Conservation (phyloP, 2,888 invertebrate species). For the Phytoseiulus persimilis region DNA sequence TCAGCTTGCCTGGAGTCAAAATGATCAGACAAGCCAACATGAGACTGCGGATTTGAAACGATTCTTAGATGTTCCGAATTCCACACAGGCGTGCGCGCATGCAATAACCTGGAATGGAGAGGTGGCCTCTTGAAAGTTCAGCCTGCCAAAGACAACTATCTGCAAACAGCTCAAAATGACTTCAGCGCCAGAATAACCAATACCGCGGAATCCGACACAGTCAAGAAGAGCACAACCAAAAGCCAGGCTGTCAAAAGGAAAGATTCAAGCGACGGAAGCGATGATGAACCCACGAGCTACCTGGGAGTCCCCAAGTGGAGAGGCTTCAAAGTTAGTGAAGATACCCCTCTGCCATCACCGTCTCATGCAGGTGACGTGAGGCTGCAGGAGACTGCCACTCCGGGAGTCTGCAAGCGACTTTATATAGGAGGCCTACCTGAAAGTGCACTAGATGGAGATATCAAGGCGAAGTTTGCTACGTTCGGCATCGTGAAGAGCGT, state of each 20-base stretch:
- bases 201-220: not conserved
- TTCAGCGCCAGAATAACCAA: not conserved
- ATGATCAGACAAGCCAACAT: no score
- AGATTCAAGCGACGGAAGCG: not conserved
- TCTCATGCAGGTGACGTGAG: not conserved
- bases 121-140: conserved; percentile 9
- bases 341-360: not conserved
- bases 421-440: not conserved
- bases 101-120: conserved; percentile 14
- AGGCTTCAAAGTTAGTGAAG: not conserved
- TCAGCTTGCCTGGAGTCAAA: no score
- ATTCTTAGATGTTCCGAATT: no score
- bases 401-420: not conserved
- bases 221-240: not conserved
- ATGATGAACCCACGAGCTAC: not conserved
- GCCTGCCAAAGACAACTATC: conserved; percentile 7
- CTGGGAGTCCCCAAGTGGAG: not conserved
- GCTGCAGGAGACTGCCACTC: not conserved
- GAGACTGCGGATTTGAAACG: no score
- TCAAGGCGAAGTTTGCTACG: not conserved
- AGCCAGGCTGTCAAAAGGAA: not conserved
- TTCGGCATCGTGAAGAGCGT: not conserved
- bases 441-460: not conserved
- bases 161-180: conserved; percentile 13
- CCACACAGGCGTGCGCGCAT: not conserved